These are phyloP conservation scores for Siderastrea siderea DNA, from an alignment of 92 coral and sea anemone genomes.

Conservation along the genomic window DNA sequence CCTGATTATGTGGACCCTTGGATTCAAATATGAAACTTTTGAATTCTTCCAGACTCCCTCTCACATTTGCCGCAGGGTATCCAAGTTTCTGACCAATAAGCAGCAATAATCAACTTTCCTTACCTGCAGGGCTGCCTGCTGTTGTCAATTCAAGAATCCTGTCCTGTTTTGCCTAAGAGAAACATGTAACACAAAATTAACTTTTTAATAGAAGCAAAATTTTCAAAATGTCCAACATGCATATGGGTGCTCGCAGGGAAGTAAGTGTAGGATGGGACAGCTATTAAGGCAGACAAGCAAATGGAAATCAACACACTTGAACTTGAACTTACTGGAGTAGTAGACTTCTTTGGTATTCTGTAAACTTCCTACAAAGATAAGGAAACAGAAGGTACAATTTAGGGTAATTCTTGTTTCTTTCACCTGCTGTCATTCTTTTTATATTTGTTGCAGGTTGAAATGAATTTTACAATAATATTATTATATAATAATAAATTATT, in stretches of 20 bases:
- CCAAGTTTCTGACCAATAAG: background rate
- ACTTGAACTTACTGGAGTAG: conserved; percentile 66
- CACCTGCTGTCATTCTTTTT: too few species aligned
- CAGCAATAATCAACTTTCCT: background rate
- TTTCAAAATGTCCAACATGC: too few species aligned
- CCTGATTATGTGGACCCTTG: too few species aligned
- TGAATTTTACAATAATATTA: too few species aligned
- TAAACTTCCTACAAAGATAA: conserved; percentile 75
- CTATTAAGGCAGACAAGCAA: too few species aligned
- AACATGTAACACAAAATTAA: background rate
- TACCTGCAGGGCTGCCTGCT: conserved; percentile 46
- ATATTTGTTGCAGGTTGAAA: too few species aligned
- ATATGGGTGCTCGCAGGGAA: too few species aligned
- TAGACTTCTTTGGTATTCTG: conserved; percentile 80
- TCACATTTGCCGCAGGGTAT: background rate
- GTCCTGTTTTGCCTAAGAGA: conserved; percentile 42
- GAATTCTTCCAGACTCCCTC: background rate
- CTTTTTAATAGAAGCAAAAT: too few species aligned
- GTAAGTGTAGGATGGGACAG: too few species aligned
- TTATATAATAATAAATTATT: too few species aligned
- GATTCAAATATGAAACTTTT: background rate
- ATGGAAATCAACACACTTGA: too few species aligned
- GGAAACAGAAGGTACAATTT: background rate
- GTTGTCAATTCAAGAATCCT: conserved; percentile 13
- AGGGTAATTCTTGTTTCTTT: background rate